Evolutionary conservation across 2,888 invertebrate species (phyloP), one percentile per base, ranked within the genome.

Genomic region (Eristalis tenax): DNA sequence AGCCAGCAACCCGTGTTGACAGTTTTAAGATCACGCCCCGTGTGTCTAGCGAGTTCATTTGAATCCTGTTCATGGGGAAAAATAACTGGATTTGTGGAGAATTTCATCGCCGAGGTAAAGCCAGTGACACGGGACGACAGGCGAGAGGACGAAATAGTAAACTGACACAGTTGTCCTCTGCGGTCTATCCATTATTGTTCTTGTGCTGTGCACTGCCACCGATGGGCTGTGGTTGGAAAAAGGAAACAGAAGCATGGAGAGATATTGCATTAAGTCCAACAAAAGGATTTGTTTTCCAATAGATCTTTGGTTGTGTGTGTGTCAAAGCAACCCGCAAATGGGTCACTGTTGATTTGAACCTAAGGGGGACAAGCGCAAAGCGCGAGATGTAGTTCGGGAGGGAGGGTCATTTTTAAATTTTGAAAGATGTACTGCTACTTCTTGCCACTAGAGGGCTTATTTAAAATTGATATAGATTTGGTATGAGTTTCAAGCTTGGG

Each of bases 261-360:
- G 56, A 82, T 38, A 68, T 77, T 83, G 82, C 66, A 82, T 77
- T 77, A 82, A 61, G 50, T 65, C 40, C 28, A 56, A 82, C 38
- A 68, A 56, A 40, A 71, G 59, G 66, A 77, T 82, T 77, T 82
- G 50, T 61, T 82, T 77, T 71, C 38, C 38, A 22, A 71, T 82
- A 68, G 26, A 26, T 11, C 18, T 40, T 43, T 22, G 32, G 57
- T 59, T 76, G 32, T 64, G 26, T 15, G 23, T 11, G 26, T 23
- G 15, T 15, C 13, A 13, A 26, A 18, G 10, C 26, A 3, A 23
- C 4, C 23, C 59, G 59, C 59, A 3, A 59, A 18, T 15, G 43
- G 15, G 10, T 18, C 50, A 2, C 18, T 8, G 18, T 50, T 2
- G 50, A 18, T 18, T 10, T 50, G 50, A 50, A 18, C 5, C 8